These are phyloP conservation scores for Mizuhopecten yessoensis DNA, from an alignment of 1,140 invertebrate genomes.

Conservation along the genomic window DNA sequence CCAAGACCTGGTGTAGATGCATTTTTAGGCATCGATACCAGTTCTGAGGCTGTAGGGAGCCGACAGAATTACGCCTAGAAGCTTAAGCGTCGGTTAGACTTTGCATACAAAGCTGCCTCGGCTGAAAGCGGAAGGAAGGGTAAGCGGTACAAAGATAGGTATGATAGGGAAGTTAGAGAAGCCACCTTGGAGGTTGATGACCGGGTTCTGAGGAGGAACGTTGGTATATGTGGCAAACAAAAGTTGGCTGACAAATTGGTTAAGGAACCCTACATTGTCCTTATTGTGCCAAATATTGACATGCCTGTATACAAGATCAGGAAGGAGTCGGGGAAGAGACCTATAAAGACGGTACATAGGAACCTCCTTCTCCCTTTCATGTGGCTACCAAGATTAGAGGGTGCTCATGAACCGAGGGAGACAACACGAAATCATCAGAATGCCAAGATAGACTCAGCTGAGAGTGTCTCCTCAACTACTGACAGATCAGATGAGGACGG, in stretches of 20 bases:
- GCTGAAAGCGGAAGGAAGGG: too few relatives aligned
- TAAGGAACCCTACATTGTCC: constrained; percentile 45
- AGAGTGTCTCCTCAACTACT: too few relatives aligned
- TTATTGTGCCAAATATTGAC: constrained; percentile 45
- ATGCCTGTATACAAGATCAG: constrained; percentile 52
- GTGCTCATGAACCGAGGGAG: too few relatives aligned
- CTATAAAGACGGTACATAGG: too few relatives aligned
- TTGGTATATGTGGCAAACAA: constrained; percentile 49
- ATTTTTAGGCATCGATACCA: too few relatives aligned
- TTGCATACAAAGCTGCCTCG: constrained; percentile 29
- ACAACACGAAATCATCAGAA: too few relatives aligned
- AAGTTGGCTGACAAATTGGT: constrained; percentile 51
- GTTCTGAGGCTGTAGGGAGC: neutral
- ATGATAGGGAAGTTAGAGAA: constrained; percentile 42
- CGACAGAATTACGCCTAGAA: constrained; percentile 35
- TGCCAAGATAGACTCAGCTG: too few relatives aligned
- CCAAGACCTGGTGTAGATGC: too few relatives aligned
- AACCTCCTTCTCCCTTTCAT: too few relatives aligned
- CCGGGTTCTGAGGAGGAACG: constrained; percentile 48
- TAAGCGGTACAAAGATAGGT: neutral
- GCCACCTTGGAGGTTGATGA: constrained; percentile 44
- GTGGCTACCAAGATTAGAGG: too few relatives aligned
- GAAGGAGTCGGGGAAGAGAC: too few relatives aligned
- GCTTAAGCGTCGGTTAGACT: neutral
- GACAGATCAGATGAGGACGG: too few relatives aligned